These are phyloP conservation scores for Euura saliciscinereae DNA, from an alignment of 1,140 invertebrate species.

Conservation along the genomic window DNA sequence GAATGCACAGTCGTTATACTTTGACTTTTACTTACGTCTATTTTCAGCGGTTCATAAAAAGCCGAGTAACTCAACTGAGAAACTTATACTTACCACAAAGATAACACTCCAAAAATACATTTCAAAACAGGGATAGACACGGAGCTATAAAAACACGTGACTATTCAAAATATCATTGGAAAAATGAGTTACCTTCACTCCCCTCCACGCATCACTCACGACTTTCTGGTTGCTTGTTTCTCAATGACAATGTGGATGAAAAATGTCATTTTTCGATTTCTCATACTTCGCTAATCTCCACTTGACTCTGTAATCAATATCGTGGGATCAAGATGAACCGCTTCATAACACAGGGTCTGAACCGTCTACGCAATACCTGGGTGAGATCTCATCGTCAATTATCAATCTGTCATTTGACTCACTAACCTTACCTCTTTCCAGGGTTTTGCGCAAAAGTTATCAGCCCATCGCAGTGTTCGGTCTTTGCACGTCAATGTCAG, in stretches of 20 bases:
- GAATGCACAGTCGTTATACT: too few species aligned
- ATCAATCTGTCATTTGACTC: background rate
- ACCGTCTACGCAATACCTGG: background rate
- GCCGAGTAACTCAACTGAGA: too few species aligned
- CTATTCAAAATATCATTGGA: too few species aligned
- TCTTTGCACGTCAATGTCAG: slow-evolving; percentile 41
- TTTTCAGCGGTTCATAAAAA: too few species aligned
- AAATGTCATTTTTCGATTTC: background rate
- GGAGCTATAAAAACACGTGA: too few species aligned
- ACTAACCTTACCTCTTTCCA: background rate
- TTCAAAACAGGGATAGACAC: too few species aligned
- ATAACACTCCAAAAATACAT: too few species aligned
- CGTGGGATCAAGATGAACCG: background rate
- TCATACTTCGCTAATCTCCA: background rate
- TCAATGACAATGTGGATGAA: slow-evolving; percentile 2
- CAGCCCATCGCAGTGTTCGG: slow-evolving; percentile 15
- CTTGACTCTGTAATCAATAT: background rate
- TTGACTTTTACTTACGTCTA: too few species aligned
- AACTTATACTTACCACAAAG: too few species aligned
- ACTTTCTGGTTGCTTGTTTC: background rate
- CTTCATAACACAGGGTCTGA: background rate
- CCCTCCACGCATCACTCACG: too few species aligned
- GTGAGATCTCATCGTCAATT: background rate
- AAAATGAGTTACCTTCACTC: too few species aligned
- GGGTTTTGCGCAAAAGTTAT: background rate